Base-by-base conservation (phyloP, 2,888 invertebrate species). In the Oscheius myriophilus region DNA sequence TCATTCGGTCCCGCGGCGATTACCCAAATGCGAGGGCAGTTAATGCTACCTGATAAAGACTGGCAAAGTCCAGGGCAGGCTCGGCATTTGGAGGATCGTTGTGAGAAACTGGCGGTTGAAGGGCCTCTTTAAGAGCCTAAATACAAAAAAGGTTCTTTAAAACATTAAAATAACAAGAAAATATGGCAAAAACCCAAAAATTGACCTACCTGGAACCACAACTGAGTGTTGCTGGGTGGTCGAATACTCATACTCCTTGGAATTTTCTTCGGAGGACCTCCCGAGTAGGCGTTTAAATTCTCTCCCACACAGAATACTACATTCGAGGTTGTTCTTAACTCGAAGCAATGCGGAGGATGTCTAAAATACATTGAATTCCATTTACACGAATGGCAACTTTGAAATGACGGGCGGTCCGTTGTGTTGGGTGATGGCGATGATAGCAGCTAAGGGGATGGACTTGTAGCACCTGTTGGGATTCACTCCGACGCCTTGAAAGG, bases 321-420 rank as follows among this genome's bases (percentile, higher is more conserved):
- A 51, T 78, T 78, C 49, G 69, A 66, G 0, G 70, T 79, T 11
- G 86, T 87, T 11, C 84, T 73, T 16, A 86, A 84, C 68, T 86
- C 87, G 70, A 86, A 85, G 64, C 81, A 82, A 67, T 86, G 86
- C n/a, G 87, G 85, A 11, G 86, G 82, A 66, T 75, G 82, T 57
- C 76, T 73, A 51, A 42, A 75, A 18, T 46, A 1, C 11, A 41
- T 2, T 57, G 26, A 6, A 16, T 33, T 57, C 25, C 9, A 7
- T 2, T 26, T 57, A 33, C 2, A 3, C n/a, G 21, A 7, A 57
- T n/a, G 41, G 58, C 42, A 14, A 72, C 70, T 72, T 76, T 0
- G 78, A 72, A 3, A 75, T 43, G 3, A 86, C 70, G 12, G 86
- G 75, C 12, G 81, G 79, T 6, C 86, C 86, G 12, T 83, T 80